These are phyloP conservation scores for Genyomyrus donnyi DNA, from an alignment of 2,113 vertebrate genomes.

Conservation along the genomic window DNA sequence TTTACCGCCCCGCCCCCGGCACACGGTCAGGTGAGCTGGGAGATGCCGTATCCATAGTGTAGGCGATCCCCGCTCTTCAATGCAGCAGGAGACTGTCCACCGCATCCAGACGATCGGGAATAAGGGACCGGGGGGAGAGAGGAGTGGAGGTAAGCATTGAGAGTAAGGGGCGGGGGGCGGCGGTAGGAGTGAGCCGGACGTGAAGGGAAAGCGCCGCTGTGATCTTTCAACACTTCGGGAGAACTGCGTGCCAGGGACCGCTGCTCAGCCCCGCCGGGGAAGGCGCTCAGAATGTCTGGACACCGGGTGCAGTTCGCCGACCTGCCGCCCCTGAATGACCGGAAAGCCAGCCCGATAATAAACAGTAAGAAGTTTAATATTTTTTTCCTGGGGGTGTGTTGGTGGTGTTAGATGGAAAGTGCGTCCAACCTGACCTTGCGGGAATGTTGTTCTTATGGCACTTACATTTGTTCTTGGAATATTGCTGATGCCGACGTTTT, in stretches of 20 bases:
- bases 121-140: conserved; percentile 5
- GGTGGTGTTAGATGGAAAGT: not conserved
- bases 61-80: conserved; percentile 30
- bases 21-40: conserved; percentile 18
- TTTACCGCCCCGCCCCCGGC: not conserved
- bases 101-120: conserved; percentile 19
- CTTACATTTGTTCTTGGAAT: not conserved
- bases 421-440: conserved; percentile 30
- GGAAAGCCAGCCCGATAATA: conserved; percentile 50
- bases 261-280: conserved; percentile 17
- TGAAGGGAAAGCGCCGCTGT: not conserved
- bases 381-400: not conserved
- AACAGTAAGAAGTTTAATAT: conserved; percentile 51
- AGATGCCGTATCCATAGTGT: conserved; percentile 38
- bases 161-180: not conserved
- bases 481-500: not conserved
- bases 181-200: not conserved
- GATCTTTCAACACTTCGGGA: conserved; percentile 35
- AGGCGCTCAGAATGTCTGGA: conserved; percentile 54
- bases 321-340: conserved; percentile 49
- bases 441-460: not conserved
- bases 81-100: conserved; percentile 26
- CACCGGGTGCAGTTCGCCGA: conserved; percentile 69
- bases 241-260: not conserved
- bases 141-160: not conserved